Conservation (phyloP, 2,113 vertebrate genomes). For the Gambusia holbrooki region DNA sequence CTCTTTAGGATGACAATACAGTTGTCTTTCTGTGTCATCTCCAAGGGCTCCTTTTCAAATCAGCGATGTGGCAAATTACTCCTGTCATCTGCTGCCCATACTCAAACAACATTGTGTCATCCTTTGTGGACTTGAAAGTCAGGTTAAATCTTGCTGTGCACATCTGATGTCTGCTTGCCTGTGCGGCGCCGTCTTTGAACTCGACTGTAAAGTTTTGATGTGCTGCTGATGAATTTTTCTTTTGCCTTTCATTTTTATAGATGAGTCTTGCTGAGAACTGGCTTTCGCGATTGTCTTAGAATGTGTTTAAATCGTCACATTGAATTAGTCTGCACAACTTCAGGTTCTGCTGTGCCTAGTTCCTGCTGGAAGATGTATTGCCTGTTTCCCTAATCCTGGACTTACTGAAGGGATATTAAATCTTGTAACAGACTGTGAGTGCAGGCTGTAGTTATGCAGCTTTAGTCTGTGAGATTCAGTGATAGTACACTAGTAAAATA, state of each 20-base stretch:
- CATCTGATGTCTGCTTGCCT: conserved; percentile 44
- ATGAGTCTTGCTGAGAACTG: background rate
- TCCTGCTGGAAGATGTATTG: background rate
- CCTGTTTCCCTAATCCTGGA: background rate
- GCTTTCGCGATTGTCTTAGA: background rate
- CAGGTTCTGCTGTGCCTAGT: background rate
- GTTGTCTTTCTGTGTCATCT: conserved; percentile 64
- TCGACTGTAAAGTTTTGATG: conserved; percentile 18
- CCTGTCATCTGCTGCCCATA: conserved; percentile 44
- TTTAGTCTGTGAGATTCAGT: too few species aligned
- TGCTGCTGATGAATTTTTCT: conserved; percentile 1
- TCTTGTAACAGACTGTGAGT: too few species aligned
- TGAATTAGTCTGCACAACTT: too few species aligned
- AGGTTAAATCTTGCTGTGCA: conserved; percentile 50
- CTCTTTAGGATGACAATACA: conserved; percentile 63
- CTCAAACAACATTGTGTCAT: conserved; percentile 27
- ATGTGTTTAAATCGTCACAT: background rate
- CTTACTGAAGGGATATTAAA: background rate
- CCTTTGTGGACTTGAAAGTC: conserved; percentile 43
- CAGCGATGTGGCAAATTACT: conserved; percentile 56
- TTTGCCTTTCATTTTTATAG: background rate
- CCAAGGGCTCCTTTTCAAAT: conserved; percentile 63
- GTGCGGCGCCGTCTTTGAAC: conserved; percentile 30
- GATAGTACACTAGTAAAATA: too few species aligned
- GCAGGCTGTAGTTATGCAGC: too few species aligned